These are phyloP conservation scores for Patiria miniata DNA, from an alignment of 35 echinoderm and acorn worm genomes.

Conservation along the genomic window DNA sequence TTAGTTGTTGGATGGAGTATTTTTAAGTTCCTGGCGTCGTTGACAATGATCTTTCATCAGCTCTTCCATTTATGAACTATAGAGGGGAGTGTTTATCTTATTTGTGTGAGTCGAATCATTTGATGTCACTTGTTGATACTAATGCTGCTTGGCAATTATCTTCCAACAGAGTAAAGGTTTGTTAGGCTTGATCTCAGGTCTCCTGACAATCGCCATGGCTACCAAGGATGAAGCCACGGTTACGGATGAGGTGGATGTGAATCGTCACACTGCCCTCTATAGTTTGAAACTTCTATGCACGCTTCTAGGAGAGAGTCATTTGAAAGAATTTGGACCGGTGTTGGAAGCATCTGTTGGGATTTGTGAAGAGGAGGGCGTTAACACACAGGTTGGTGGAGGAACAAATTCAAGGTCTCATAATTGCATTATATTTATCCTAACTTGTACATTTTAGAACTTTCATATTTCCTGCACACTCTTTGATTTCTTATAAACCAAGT, in stretches of 20 bases:
- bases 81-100: too few relatives aligned
- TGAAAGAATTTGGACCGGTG: slow-evolving; percentile 58
- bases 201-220: slow-evolving; percentile 53
- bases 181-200: slow-evolving; percentile 47
- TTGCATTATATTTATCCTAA: too few relatives aligned
- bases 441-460: too few relatives aligned
- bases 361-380: slow-evolving; percentile 45
- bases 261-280: slow-evolving; percentile 96
- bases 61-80: too few relatives aligned
- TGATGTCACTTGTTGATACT: too few relatives aligned
- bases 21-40: too few relatives aligned
- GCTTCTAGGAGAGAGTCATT: slow-evolving; percentile 57
- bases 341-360: slow-evolving; percentile 61
- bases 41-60: too few relatives aligned
- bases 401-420: neutral
- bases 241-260: slow-evolving; percentile 69
- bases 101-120: too few relatives aligned
- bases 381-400: slow-evolving; percentile 57
- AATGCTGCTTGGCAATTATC: neutral
- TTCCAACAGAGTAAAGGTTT: slow-evolving; percentile 46
- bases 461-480: too few relatives aligned
- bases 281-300: slow-evolving; percentile 90
- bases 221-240: slow-evolving; percentile 18
- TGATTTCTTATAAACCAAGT: too few relatives aligned
- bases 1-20: too few relatives aligned